These are phyloP conservation scores for Antennarius striatus DNA, from an alignment of 2,113 vertebrate species.

Conservation along the genomic window DNA sequence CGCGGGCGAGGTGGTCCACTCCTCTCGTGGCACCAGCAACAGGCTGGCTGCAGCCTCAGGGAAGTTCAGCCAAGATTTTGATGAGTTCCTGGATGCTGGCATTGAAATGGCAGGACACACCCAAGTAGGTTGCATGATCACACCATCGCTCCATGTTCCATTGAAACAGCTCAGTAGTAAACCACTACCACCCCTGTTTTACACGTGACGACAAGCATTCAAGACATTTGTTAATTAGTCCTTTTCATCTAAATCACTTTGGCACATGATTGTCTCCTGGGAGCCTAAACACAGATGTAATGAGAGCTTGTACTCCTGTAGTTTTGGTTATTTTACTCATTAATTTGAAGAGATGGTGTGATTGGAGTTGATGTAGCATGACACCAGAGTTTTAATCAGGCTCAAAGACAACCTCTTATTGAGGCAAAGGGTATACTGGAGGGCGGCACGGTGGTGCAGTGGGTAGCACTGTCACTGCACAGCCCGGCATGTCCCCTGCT, in stretches of 20 bases:
- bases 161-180: constrained; percentile 6
- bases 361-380: constrained; percentile 67
- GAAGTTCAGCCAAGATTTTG: constrained; percentile 97
- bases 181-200: constrained; percentile 5
- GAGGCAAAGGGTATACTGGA: neutral
- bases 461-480: too few species aligned
- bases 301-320: constrained; percentile 71
- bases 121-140: constrained; percentile 80
- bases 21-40: constrained; percentile 91
- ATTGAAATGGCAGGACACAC: constrained; percentile 99
- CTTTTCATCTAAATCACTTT: constrained; percentile 60
- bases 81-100: constrained; percentile 97
- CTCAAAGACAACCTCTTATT: constrained; percentile 27
- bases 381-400: constrained; percentile 52
- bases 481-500: too few species aligned
- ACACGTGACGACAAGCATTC: neutral
- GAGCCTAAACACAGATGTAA: constrained; percentile 56
- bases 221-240: constrained; percentile 62
- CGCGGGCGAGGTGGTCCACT: constrained; percentile 96
- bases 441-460: too few species aligned
- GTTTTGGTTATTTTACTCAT: constrained; percentile 75
- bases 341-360: constrained; percentile 69
- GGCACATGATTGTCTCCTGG: constrained; percentile 40
- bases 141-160: constrained; percentile 1
- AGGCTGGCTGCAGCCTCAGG: constrained; percentile 94